Percentiles rank a stretch among this genome's conserved stretches.
phyloP scores from a whole-genome alignment of 1,140 invertebrate species.

The Zeugodacus cucurbitae region DNA sequence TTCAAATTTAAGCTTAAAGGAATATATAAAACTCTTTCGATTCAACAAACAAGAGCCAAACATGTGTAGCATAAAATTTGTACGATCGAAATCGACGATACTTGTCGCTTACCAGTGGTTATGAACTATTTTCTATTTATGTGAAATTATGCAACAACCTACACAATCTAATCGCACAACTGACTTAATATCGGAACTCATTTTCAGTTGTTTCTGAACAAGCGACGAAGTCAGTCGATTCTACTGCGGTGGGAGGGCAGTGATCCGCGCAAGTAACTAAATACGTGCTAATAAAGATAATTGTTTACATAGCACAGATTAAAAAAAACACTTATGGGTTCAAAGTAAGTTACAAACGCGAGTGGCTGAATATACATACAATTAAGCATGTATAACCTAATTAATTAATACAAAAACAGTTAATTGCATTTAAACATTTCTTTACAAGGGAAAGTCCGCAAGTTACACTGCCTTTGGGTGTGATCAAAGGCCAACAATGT shows the following conservation, averaged over 20 bases:
- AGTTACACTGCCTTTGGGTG: constrained; percentile 47
- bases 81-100: too few species aligned
- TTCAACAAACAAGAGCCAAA: too few species aligned
- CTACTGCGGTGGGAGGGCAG: not conserved
- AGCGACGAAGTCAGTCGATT: not conserved
- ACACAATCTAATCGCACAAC: not conserved
- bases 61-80: too few species aligned
- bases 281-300: not conserved
- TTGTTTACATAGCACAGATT: not conserved
- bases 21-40: too few species aligned
- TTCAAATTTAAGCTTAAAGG: too few species aligned
- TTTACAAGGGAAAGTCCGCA: not conserved
- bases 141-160: not conserved
- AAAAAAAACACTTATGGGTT: not conserved
- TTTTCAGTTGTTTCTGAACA: constrained; percentile 1
- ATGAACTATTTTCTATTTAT: not conserved
- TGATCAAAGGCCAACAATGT: constrained; percentile 48
- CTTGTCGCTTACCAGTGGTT: too few species aligned
- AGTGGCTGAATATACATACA: not conserved
- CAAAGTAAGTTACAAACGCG: not conserved
- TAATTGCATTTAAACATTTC: not conserved
- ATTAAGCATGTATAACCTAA: too few species aligned
- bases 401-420: not conserved
- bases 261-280: not conserved
- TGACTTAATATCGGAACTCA: not conserved